These are phyloP conservation scores for Gallinago paraguaiae DNA, from an alignment of 2,113 vertebrate genomes.

Conservation along the genomic window DNA sequence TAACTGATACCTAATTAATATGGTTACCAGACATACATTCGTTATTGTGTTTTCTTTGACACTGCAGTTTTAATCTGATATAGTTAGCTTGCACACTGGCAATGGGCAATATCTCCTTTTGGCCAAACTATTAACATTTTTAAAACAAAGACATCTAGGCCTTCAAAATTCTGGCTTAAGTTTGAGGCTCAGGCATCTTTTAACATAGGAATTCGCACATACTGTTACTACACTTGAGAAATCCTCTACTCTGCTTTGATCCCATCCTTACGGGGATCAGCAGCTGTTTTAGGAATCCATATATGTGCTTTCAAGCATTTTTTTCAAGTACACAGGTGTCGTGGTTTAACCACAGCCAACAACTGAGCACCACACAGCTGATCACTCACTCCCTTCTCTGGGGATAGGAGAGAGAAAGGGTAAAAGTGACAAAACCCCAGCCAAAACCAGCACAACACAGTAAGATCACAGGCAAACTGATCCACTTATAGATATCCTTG, in stretches of 20 bases:
- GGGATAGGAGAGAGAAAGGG: not conserved
- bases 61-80: not conserved
- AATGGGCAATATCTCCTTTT: not conserved
- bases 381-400: not conserved
- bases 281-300: not conserved
- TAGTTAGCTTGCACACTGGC: not conserved
- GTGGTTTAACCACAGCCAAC: not conserved
- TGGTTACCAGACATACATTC: not conserved
- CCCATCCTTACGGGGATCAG: not conserved
- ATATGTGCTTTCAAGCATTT: not conserved
- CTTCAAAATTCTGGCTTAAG: not conserved
- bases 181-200: not conserved
- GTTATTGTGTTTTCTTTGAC: not conserved
- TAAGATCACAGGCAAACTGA: not conserved
- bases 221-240: not conserved
- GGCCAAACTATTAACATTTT: not conserved
- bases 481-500: not conserved
- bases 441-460: not conserved
- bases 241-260: not conserved
- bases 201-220: not conserved
- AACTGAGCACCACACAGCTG: not conserved
- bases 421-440: not conserved
- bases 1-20: not conserved
- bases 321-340: not conserved
- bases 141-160: not conserved